Evolutionary conservation across 2,113 vertebrate species (phyloP), one percentile per base, ranked within the genome.

Genomic region (Glareola pratincola): DNA sequence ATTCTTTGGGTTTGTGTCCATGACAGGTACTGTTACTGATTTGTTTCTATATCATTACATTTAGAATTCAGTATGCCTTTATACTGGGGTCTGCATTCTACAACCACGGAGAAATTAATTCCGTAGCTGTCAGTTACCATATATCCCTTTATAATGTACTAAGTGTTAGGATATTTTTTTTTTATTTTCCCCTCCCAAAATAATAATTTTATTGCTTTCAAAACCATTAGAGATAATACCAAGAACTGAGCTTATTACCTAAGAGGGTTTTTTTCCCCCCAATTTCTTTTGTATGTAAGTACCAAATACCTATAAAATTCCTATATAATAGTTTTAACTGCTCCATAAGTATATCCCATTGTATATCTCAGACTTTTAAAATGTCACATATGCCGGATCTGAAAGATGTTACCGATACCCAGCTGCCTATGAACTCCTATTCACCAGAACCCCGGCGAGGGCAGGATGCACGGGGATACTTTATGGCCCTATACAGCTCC

Each of bases 401-500:
- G 94, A 97, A 92, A 88, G 96, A 92, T 86, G 94, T 94, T 92
- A 66, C 90, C 0, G 88, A 88, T 97, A 87, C 76, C 63, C 91
- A 23, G 78, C 95, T 91, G 84, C 93, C 89, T 92, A 22, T 75
- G 97, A 96, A 88, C 97, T 95, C 89, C 96, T 85, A 37, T 88
- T 94, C 96, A 71, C 94, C 94, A 91, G 90, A 62, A 80, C 62
- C 54, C 84, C 59, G 77, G 68, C 37, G 17, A 85, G 82, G 75
- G 87, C 94, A 89, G 91, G 94, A 82, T 87, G 66, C 92, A 10
- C 10, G 8, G 78, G 63, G 92, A 96, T 97, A 59, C 93, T 97
- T 98, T 97, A 97, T 88, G 89, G 92, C 96, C 93, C 94, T 86
- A 68, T 92, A 68, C 89, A 94, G 85, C 95, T 14, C 43, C 62